Conservation (phyloP, 2,113 vertebrate genomes). For the Apeltes quadracus region DNA sequence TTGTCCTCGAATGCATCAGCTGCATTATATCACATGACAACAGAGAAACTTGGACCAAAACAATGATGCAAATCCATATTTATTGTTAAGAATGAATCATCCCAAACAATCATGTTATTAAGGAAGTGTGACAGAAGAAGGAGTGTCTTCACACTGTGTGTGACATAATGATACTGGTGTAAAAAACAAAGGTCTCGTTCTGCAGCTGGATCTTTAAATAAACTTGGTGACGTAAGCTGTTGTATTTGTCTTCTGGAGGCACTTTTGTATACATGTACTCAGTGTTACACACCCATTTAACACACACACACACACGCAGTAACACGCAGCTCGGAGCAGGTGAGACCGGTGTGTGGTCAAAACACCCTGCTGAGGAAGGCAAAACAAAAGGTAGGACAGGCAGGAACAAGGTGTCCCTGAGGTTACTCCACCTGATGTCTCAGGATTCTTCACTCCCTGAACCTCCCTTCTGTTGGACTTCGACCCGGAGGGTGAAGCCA, state of each 20-base stretch:
- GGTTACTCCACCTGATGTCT: not conserved
- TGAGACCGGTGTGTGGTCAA: conserved; percentile 40
- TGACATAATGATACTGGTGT: not conserved
- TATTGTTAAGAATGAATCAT: not conserved
- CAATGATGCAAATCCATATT: not conserved
- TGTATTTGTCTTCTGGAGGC: conserved; percentile 24
- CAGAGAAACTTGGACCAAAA: not conserved
- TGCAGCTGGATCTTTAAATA: not conserved
- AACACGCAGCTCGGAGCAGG: conserved; percentile 41
- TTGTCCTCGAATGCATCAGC: conserved; percentile 28
- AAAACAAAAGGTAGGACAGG: conserved; percentile 19
- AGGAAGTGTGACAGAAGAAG: not conserved
- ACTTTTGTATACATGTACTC: conserved; percentile 23
- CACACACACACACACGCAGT: conserved; percentile 5
- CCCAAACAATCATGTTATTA: not conserved
- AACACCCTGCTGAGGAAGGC: conserved; percentile 12
- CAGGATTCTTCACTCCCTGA: not conserved
- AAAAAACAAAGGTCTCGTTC: not conserved
- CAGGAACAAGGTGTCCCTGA: not conserved
- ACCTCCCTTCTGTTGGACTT: conserved; percentile 14
- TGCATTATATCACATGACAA: not conserved
- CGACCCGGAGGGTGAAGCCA: conserved; percentile 1
- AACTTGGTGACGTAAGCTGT: not conserved
- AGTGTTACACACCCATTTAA: conserved; percentile 40
- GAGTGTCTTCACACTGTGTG: too few species aligned